Conservation (phyloP, 2,113 vertebrate species). For the Trematocara nigrifrons region DNA sequence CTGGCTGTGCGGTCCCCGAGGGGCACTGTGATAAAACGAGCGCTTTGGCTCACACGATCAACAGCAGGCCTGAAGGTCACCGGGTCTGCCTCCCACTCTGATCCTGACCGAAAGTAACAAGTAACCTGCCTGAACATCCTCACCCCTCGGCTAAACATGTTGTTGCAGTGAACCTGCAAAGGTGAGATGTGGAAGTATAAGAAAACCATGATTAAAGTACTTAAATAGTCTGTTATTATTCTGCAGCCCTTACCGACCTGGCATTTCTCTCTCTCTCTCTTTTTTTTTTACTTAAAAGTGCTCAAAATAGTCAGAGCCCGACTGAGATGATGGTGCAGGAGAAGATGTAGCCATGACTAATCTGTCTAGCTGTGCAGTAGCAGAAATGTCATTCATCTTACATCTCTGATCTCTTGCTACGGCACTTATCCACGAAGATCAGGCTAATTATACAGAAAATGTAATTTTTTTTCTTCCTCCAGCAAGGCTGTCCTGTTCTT, state of each 20-base stretch:
- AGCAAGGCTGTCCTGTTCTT: neutral
- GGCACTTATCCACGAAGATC: neutral
- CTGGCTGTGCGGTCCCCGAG: slow-evolving; percentile 89
- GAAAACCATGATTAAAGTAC: neutral
- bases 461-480: neutral
- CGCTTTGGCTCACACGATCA: slow-evolving; percentile 83
- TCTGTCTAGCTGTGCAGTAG: neutral
- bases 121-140: slow-evolving; percentile 90
- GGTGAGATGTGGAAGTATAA: neutral
- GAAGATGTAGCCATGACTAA: neutral
- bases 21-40: slow-evolving; percentile 87
- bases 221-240: neutral
- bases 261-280: neutral
- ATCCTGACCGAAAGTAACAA: slow-evolving; percentile 85
- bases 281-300: neutral
- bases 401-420: neutral
- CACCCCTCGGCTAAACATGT: slow-evolving; percentile 90
- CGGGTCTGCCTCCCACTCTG: slow-evolving; percentile 83
- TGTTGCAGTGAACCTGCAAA: slow-evolving; percentile 91
- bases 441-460: neutral
- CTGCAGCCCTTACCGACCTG: neutral
- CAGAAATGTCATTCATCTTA: neutral
- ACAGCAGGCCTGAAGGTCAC: slow-evolving; percentile 79
- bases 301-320: neutral
- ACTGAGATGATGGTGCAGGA: neutral